Evolutionary conservation across 2,113 vertebrate species (phyloP).

Genomic region (Calyptommatus sinebrachiatus): DNA sequence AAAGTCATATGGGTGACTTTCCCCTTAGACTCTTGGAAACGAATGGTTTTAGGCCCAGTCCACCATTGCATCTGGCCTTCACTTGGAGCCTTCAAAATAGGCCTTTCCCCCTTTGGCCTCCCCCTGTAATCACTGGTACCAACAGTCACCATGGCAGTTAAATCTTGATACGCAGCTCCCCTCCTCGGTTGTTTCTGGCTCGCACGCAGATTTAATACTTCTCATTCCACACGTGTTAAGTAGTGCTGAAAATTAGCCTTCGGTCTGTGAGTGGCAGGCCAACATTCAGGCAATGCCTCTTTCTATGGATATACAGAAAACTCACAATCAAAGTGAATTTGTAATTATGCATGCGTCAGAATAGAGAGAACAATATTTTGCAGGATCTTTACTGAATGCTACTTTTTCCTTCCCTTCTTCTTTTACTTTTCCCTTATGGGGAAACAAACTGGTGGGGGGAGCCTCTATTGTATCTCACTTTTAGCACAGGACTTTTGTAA

Average conservation of each 20-base stretch:
- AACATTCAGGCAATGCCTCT: constrained; percentile 22
- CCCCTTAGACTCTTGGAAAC: not conserved
- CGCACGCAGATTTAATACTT: constrained; percentile 32
- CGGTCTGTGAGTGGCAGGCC: constrained; percentile 44
- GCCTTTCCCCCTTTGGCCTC: not conserved
- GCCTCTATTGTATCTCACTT: constrained; percentile 55
- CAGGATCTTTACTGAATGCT: constrained; percentile 19
- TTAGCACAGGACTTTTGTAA: constrained; percentile 62
- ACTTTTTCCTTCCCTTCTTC: constrained; percentile 3
- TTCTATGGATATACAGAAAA: constrained; percentile 46
- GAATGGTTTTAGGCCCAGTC: too few species aligned
- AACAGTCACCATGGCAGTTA: not conserved
- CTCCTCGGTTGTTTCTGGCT: not conserved
- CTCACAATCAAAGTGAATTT: constrained; percentile 43
- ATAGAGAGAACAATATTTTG: constrained; percentile 29
- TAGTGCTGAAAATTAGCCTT: constrained; percentile 42
- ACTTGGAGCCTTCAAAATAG: too few species aligned
- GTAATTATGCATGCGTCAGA: constrained; percentile 56
- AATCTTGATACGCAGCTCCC: not conserved
- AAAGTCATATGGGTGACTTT: too few species aligned
- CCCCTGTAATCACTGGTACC: not conserved
- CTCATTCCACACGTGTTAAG: constrained; percentile 11
- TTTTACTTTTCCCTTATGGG: not conserved
- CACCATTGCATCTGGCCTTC: too few species aligned
- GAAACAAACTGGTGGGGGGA: not conserved